Evolutionary conservation across 1,140 invertebrate genomes (phyloP), one percentile per base, ranked within the genome.

Genomic region (Pachyrhynchus sulphureomaculatus): DNA sequence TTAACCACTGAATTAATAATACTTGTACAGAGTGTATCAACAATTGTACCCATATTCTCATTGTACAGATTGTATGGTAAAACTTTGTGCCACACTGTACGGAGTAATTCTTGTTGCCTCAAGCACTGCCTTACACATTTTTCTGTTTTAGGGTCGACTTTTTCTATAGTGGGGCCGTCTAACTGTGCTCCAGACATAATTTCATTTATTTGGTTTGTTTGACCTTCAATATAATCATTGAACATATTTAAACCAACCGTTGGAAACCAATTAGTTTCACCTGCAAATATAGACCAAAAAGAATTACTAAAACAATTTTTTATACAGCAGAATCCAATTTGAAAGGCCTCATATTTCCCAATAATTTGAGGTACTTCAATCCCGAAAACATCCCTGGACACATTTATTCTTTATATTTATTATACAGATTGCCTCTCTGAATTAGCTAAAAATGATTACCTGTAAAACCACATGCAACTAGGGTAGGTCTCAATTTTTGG

Each of bases 81-180:
- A 4, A 82, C 77, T 64, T 76, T 80, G 37, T 87, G 80, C 93
- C 93, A 96, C 0, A 95, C 88, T 56, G 89, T 91, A 78, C 91
- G 89, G 1, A 97, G 76, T 55, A 94, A 79, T 71, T 90, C 86
- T 54, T 96, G 78, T 75, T 95, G 92, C 41, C 90, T 82, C 23
- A 95, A 79, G 71, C 91, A 92, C 74, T 95, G 90, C 17, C 89
- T 81, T 4, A 96, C 74, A 15, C 86, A 81, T 68, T 87, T 85
- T 72, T 94, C 86, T 0, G 87, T 86, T 18, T 78, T 81, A 2
- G 82, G 78, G 20, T 85, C 80, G 44, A 91, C 71, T 52, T 84
- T 76, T 42, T 81, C 78, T 8, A 70, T 57, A 51, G 79, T 65
- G 33, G 55, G 53, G 4, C 47, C 55, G 9, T 60, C 33, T 13